phyloP scores from a whole-genome alignment of 2,888 invertebrate species.

The Dromius quadrimaculatus region DNA sequence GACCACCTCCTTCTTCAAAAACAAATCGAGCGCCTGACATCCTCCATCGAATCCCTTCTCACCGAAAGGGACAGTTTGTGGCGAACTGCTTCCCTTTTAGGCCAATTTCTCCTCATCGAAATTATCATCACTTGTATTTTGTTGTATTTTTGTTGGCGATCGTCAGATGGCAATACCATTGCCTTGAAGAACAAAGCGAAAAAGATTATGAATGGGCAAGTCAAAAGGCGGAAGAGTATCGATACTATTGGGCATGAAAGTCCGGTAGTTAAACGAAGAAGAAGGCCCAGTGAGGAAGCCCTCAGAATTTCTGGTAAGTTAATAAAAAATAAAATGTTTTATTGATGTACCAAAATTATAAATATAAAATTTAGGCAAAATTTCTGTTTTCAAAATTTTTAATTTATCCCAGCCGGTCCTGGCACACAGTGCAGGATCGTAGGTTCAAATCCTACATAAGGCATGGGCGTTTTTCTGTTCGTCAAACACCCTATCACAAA shows the following conservation, averaged over 20 bases:
- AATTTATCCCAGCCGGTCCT: too few relatives aligned
- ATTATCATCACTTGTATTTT: slow-evolving; percentile 68
- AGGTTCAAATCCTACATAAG: too few relatives aligned
- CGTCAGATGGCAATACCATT: slow-evolving; percentile 59
- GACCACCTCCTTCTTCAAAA: slow-evolving; percentile 71
- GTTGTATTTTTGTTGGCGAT: slow-evolving; percentile 69
- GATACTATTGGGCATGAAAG: slow-evolving; percentile 73
- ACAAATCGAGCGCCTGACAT: slow-evolving; percentile 74
- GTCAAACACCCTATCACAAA: too few relatives aligned
- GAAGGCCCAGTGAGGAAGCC: slow-evolving; percentile 82
- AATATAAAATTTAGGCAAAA: too few relatives aligned
- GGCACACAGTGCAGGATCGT: too few relatives aligned
- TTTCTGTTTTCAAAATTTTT: too few relatives aligned
- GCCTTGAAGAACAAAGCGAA: slow-evolving; percentile 1
- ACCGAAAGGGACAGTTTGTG: slow-evolving; percentile 76
- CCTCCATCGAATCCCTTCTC: slow-evolving; percentile 72
- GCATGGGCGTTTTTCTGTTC: too few relatives aligned
- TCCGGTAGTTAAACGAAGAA: slow-evolving; percentile 71
- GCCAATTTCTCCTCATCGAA: slow-evolving; percentile 69
- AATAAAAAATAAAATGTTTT: background rate
- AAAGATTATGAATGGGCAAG: slow-evolving; percentile 49
- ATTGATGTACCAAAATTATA: too few relatives aligned
- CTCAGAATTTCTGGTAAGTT: slow-evolving; percentile 67
- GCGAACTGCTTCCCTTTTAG: slow-evolving; percentile 66
- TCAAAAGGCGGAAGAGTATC: slow-evolving; percentile 73